A percentile compares a stretch with the other conserved stretches of the same genome.
phyloP scores from a whole-genome alignment of 2,113 vertebrate genomes.

The Boleophthalmus pectinirostris region DNA sequence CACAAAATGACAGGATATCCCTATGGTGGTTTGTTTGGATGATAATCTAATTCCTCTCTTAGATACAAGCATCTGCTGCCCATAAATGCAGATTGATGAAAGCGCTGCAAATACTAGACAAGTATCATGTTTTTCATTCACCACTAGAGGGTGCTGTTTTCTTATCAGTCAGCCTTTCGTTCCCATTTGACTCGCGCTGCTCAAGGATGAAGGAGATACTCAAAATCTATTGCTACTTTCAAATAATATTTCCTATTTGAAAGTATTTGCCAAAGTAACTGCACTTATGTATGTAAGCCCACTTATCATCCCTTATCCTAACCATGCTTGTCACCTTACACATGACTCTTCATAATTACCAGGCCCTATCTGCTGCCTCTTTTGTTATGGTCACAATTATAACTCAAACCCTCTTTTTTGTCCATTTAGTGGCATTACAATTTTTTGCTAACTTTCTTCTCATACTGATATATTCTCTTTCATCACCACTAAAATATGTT shows the following conservation, averaged over 20 bases:
- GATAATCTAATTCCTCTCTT: conserved; percentile 25
- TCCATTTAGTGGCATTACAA: neutral
- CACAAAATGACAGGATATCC: neutral
- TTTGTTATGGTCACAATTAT: neutral
- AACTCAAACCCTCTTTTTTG: neutral
- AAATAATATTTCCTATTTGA: neutral
- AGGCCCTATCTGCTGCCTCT: neutral
- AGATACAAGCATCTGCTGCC: conserved; percentile 44
- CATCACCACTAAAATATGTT: conserved; percentile 41
- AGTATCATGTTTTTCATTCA: conserved; percentile 23
- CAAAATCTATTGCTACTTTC: neutral
- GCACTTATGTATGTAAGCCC: neutral
- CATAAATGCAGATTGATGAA: conserved; percentile 24
- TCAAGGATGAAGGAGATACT: conserved; percentile 19
- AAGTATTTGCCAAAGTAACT: neutral
- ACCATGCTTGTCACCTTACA: neutral
- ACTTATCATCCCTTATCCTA: neutral
- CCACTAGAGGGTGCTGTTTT: conserved; percentile 72
- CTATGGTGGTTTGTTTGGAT: conserved; percentile 19
- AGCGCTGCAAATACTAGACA: conserved; percentile 1
- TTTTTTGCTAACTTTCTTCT: neutral
- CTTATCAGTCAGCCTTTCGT: conserved; percentile 12
- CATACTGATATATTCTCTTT: conserved; percentile 21
- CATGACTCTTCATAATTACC: neutral
- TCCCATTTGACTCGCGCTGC: neutral